phyloP scores from a whole-genome alignment of 2,797 vertebrate genomes.

The Todus mexicanus region DNA sequence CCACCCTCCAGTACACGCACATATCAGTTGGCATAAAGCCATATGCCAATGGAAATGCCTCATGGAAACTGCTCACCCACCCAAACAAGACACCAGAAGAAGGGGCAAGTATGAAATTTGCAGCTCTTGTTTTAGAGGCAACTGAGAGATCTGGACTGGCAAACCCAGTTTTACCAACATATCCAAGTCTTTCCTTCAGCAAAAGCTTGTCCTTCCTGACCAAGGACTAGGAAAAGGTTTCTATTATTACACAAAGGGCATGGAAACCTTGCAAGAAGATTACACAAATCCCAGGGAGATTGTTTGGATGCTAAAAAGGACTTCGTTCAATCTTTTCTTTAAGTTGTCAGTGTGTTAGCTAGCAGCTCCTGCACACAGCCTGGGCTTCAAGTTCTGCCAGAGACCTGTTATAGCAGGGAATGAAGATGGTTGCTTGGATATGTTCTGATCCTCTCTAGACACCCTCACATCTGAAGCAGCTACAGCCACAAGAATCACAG shows the following conservation, averaged over 20 bases:
- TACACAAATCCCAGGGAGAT: not conserved
- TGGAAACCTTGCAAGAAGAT: not conserved
- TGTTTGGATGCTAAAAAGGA: not conserved
- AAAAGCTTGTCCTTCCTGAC: not conserved
- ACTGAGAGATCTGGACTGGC: not conserved
- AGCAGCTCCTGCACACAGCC: not conserved
- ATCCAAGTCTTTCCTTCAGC: not conserved
- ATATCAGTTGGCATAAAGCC: not conserved
- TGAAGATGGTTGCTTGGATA: too few relatives aligned
- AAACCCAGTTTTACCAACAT: not conserved
- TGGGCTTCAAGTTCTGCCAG: not conserved
- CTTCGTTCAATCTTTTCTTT: not conserved
- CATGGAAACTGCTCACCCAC: not conserved
- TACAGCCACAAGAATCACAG: not conserved
- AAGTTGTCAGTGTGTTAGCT: not conserved
- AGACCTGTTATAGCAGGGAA: not conserved
- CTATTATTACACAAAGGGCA: not conserved
- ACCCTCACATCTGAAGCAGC: not conserved
- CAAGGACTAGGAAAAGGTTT: not conserved
- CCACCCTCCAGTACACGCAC: not conserved
- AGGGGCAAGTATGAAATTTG: not conserved
- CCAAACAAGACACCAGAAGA: not conserved
- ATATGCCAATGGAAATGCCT: not conserved
- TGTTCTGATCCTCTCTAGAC: not conserved
- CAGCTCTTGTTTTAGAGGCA: not conserved